Percentiles rank a stretch among this genome's conserved stretches.
These are phyloP conservation scores for Argynnis bischoffii DNA, from an alignment of 2,888 invertebrate species.

Conservation along the genomic window DNA sequence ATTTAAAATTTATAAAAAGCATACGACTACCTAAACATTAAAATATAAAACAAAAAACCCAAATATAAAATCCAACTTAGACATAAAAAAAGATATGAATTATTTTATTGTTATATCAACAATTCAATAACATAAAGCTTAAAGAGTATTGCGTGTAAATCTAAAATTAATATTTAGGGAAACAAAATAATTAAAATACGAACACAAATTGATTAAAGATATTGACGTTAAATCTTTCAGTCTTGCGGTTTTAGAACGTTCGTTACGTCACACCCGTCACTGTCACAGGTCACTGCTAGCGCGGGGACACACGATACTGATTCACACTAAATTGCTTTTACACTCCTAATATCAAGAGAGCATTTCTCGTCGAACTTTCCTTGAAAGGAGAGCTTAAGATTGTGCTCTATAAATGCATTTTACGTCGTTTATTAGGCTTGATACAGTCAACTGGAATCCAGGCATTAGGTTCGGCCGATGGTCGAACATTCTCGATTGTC, in stretches of 20 bases:
- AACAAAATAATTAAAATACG: constrained; percentile 20
- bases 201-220: constrained; percentile 25
- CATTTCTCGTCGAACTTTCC: constrained; percentile 10
- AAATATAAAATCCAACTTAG: neutral
- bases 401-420: constrained; percentile 21
- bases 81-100: neutral
- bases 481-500: constrained; percentile 9
- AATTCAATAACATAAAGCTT: constrained; percentile 4
- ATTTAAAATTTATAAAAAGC: too few relatives aligned
- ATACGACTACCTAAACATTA: too few relatives aligned
- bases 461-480: constrained; percentile 8
- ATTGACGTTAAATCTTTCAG: constrained; percentile 31
- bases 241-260: constrained; percentile 33
- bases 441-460: neutral
- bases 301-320: neutral
- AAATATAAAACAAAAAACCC: too few relatives aligned
- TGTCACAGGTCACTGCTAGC: constrained; percentile 23
- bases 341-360: constrained; percentile 16
- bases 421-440: neutral
- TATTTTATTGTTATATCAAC: too few relatives aligned
- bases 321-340: constrained; percentile 4
- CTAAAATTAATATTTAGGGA: constrained; percentile 4
- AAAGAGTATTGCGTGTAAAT: constrained; percentile 3
- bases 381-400: constrained; percentile 2
- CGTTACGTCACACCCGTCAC: constrained; percentile 28